Evolutionary conservation across 2,888 invertebrate genomes (phyloP).

Genomic region (Bombyx huttoni): DNA sequence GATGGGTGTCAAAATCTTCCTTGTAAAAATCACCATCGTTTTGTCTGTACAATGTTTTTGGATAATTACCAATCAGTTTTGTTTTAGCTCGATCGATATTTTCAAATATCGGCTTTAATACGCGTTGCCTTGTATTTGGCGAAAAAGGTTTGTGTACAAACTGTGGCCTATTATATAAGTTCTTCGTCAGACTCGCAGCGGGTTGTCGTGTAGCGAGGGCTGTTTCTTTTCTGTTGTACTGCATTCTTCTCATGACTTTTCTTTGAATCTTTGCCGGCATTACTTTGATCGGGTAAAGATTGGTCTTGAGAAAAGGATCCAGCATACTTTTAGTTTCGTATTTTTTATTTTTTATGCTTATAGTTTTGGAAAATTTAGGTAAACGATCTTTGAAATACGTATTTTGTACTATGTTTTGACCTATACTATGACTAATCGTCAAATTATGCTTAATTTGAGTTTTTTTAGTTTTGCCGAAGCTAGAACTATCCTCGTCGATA

Average conservation of each 20-base stretch:
- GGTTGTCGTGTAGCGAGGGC: slow-evolving; percentile 1
- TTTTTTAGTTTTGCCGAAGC: background rate
- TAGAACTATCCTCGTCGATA: slow-evolving; percentile 20
- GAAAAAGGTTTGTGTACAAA: background rate
- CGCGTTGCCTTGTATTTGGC: slow-evolving; percentile 9
- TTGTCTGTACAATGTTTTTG: slow-evolving; percentile 19
- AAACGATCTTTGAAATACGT: slow-evolving; percentile 3
- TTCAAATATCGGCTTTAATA: slow-evolving; percentile 26
- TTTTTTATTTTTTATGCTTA: slow-evolving; percentile 3
- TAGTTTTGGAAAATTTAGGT: slow-evolving; percentile 10
- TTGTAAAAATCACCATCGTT: slow-evolving; percentile 18
- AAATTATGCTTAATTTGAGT: background rate
- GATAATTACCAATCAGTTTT: slow-evolving; percentile 7
- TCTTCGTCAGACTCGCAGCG: background rate
- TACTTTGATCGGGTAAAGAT: slow-evolving; percentile 23
- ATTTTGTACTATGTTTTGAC: background rate
- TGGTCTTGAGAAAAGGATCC: slow-evolving; percentile 24
- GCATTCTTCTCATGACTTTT: slow-evolving; percentile 22
- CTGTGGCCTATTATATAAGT: background rate
- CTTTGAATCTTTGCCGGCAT: slow-evolving; percentile 13
- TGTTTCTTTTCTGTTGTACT: slow-evolving; percentile 17
- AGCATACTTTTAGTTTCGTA: slow-evolving; percentile 2
- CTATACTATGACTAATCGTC: background rate
- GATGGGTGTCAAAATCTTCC: slow-evolving; percentile 14
- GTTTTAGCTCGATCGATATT: slow-evolving; percentile 8